Base-by-base conservation (phyloP, 2,888 invertebrate genomes). In the Morpho helenor region DNA sequence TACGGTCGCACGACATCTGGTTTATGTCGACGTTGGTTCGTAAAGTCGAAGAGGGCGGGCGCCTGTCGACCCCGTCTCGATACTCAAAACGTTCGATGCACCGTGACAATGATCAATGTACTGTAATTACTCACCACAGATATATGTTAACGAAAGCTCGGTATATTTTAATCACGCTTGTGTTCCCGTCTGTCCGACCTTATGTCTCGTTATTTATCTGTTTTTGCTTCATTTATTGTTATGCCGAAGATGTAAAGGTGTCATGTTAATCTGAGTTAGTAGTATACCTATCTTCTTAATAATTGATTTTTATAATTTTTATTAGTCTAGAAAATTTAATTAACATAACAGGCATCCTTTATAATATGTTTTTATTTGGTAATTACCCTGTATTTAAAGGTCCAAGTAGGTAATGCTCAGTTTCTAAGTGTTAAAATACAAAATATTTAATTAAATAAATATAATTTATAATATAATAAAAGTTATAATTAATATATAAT, bases 1-100 rank as follows among this genome's bases (percentile, higher is more conserved):
- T 74, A 74, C 73, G 76, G 69, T 75, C 80, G 75, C 75, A 79
- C 79, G 82, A 84, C 87, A 88, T 88, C 86, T 87, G 89, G 82
- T 79, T 84, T 82, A 73, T 82, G 82, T 87, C 68, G 64, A 68
- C 66, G 61, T 65, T 69, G 66, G 66, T 68, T 68, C 69, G 71
- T 68, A 64, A 70, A 72, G 68, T 64, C 57, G 58, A 65, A 62
- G 65, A 65, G 65, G 69, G 66, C 57, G 59, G 56, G 71, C 68
- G 64, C 66, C 61, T 65, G 60, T 65, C 65, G 66, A 52, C 47
- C 54, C 56, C 54, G 57, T 57, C 58, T 58, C 56, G 60, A 54
- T 51, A 54, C 58, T 60, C 56, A 59, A 58, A 59, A 59, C 57
- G 60, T 59, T 56, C 59, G 57, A 59, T 60, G 58, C 62, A 62